Evolutionary conservation across 2,113 vertebrate species (phyloP).

Genomic region (Leuciscus idus): DNA sequence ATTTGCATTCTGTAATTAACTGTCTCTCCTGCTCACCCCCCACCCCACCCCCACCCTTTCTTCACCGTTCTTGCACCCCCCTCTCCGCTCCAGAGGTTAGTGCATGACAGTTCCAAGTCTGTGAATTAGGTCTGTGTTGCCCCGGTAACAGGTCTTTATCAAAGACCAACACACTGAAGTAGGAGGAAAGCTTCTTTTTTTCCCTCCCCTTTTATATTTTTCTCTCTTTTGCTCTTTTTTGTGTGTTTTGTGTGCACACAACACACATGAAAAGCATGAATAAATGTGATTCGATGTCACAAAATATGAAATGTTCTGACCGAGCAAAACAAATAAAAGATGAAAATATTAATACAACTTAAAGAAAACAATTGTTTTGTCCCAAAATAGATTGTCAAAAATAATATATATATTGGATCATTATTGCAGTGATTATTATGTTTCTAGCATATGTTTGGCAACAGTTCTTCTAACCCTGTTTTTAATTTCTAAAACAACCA

Average conservation of each 20-base stretch:
- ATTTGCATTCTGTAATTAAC: conserved; percentile 82
- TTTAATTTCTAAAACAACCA: too few relatives aligned
- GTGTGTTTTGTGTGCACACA: background rate
- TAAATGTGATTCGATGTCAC: background rate
- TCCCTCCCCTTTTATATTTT: background rate
- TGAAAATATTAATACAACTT: background rate
- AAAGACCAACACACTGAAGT: conserved; percentile 60
- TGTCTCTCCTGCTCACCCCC: conserved; percentile 60
- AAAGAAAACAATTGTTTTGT: too few relatives aligned
- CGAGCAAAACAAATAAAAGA: background rate
- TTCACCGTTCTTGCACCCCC: conserved; percentile 26
- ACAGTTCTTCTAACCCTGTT: too few relatives aligned
- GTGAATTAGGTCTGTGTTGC: conserved; percentile 62
- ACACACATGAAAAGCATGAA: background rate
- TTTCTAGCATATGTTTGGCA: too few relatives aligned
- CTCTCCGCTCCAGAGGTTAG: conserved; percentile 57
- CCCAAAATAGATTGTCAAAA: too few relatives aligned
- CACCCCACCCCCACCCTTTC: background rate
- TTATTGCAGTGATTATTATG: too few relatives aligned
- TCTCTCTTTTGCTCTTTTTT: background rate
- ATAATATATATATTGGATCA: too few relatives aligned
- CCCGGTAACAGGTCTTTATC: conserved; percentile 63
- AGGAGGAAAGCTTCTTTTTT: conserved; percentile 53
- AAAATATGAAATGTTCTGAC: background rate
- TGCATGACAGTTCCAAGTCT: conserved; percentile 60